phyloP scores from a whole-genome alignment of 2,113 vertebrate species.

The Urocynchramus pylzowi region DNA sequence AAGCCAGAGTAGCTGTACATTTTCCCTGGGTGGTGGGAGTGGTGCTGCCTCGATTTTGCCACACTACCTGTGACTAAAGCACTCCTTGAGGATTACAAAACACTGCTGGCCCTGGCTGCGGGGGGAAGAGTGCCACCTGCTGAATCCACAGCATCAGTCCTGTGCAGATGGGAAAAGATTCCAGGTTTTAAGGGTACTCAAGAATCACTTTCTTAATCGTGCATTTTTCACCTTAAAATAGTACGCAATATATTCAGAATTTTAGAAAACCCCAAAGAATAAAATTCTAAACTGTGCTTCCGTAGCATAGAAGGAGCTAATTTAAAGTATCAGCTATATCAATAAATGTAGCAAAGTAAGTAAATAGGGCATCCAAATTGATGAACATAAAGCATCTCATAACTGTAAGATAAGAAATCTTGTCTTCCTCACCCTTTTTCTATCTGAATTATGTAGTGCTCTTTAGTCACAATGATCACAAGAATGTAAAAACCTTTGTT shows the following conservation, averaged over 20 bases:
- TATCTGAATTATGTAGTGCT: background rate
- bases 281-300: background rate
- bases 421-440: background rate
- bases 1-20: background rate
- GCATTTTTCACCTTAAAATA: background rate
- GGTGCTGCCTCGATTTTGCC: background rate
- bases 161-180: background rate
- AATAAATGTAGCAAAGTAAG: background rate
- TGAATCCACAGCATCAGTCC: background rate
- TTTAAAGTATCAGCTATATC: background rate
- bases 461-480: background rate
- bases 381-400: background rate
- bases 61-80: background rate
- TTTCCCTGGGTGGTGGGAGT: background rate
- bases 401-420: background rate
- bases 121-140: conserved; percentile 55
- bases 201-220: background rate
- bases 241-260: background rate
- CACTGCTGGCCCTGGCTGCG: background rate
- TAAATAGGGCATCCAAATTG: background rate
- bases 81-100: background rate
- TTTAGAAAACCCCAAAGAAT: background rate
- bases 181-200: background rate
- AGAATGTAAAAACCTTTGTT: background rate
- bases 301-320: background rate